These are phyloP conservation scores for Leptopilina drosophilae DNA, from an alignment of 2,888 invertebrate genomes.

Conservation along the genomic window DNA sequence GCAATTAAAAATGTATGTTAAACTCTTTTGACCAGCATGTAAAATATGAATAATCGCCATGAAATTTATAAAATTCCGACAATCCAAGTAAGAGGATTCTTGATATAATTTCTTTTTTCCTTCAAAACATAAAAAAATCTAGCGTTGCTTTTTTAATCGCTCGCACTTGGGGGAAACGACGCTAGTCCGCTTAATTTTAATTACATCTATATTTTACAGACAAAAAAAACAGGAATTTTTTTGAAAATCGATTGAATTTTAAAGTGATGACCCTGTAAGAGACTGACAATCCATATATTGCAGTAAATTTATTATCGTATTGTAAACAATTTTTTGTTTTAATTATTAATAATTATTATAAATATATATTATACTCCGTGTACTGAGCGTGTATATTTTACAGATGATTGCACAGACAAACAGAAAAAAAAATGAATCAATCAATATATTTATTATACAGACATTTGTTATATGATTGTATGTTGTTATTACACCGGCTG, in stretches of 20 bases:
- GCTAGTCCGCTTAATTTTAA: too few species aligned
- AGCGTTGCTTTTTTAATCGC: too few species aligned
- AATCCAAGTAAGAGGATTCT: too few species aligned
- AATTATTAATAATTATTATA: conserved; percentile 2
- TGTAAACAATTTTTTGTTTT: not conserved
- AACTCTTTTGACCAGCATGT: too few species aligned
- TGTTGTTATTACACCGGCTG: conserved; percentile 61
- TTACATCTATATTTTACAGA: too few species aligned
- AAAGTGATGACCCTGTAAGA: conserved; percentile 20
- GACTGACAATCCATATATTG: conserved; percentile 40
- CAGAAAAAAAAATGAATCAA: conserved; percentile 58
- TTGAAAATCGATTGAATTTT: not conserved
- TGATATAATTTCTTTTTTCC: too few species aligned
- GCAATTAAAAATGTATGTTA: too few species aligned
- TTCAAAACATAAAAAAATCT: too few species aligned
- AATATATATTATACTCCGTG: not conserved
- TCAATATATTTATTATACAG: conserved; percentile 52
- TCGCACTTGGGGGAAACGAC: too few species aligned
- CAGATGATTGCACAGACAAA: conserved; percentile 59
- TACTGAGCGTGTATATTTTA: conserved; percentile 27
- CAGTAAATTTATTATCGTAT: conserved; percentile 2
- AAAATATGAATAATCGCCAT: too few species aligned
- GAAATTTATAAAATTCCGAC: too few species aligned
- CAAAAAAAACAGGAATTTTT: too few species aligned
- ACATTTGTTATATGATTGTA: conserved; percentile 66